These are phyloP conservation scores for Serilophus lunatus DNA, from an alignment of 2,113 vertebrate species.

Conservation along the genomic window DNA sequence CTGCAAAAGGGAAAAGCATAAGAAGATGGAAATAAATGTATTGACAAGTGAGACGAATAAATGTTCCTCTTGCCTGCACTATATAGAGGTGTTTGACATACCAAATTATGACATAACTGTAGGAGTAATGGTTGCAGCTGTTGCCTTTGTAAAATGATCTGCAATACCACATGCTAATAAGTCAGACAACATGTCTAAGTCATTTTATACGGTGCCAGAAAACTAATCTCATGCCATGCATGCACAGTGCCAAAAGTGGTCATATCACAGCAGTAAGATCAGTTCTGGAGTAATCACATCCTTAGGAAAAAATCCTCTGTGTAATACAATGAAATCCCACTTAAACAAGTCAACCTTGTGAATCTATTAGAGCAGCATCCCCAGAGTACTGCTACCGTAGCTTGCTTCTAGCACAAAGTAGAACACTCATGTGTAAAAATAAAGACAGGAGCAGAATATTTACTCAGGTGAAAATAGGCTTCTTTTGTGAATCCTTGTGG, in stretches of 20 bases:
- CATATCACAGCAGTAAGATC: conserved; percentile 65
- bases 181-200: conserved; percentile 60
- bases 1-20: background rate
- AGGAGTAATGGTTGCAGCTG: conserved; percentile 73
- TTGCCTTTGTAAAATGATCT: conserved; percentile 74
- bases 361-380: conserved; percentile 54
- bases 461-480: conserved; percentile 22
- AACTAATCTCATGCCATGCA: conserved; percentile 64
- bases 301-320: conserved; percentile 63
- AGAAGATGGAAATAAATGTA: conserved; percentile 51
- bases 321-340: conserved; percentile 68
- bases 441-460: conserved; percentile 40
- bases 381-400: conserved; percentile 28
- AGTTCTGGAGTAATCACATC: conserved; percentile 71
- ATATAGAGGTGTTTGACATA: conserved; percentile 62
- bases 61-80: conserved; percentile 56
- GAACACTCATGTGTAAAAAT: background rate
- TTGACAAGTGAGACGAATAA: conserved; percentile 72
- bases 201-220: conserved; percentile 60
- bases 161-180: conserved; percentile 67
- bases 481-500: background rate
- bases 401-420: background rate
- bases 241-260: conserved; percentile 58
- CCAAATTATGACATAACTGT: conserved; percentile 72
- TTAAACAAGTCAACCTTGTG: conserved; percentile 66